These are phyloP conservation scores for Eudyptes chrysolophus DNA, from an alignment of 2,113 vertebrate species.

Conservation along the genomic window DNA sequence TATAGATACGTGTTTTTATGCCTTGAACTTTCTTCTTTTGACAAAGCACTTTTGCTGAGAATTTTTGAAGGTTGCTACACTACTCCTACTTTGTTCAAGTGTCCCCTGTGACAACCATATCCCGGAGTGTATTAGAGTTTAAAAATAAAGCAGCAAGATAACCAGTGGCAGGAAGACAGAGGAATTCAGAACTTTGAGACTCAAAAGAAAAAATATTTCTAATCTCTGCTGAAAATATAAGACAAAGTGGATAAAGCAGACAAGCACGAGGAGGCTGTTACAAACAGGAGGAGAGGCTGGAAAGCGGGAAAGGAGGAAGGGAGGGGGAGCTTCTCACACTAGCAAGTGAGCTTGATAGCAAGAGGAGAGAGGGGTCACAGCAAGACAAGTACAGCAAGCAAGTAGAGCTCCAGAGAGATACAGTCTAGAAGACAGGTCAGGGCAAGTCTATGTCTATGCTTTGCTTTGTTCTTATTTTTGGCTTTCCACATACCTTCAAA, in stretches of 20 bases:
- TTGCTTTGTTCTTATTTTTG: constrained; percentile 63
- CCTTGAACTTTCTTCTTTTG: constrained; percentile 15
- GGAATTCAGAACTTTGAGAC: constrained; percentile 46
- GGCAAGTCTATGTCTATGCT: constrained; percentile 18
- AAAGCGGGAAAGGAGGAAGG: neutral
- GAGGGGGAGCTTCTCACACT: neutral
- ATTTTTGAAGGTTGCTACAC: constrained; percentile 14
- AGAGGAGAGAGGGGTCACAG: constrained; percentile 37
- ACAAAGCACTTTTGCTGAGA: constrained; percentile 2
- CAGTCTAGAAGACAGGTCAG: constrained; percentile 28
- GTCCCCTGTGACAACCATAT: constrained; percentile 34
- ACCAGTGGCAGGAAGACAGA: constrained; percentile 46
- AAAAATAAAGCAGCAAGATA: constrained; percentile 57
- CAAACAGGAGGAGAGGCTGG: neutral
- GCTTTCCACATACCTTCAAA: constrained; percentile 49
- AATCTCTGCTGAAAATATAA: constrained; percentile 56
- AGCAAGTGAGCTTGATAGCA: neutral
- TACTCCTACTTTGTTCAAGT: constrained; percentile 11
- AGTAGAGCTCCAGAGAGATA: constrained; percentile 8
- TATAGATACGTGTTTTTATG: neutral
- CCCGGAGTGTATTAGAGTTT: constrained; percentile 33
- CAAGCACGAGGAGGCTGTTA: neutral
- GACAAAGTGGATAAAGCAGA: constrained; percentile 51
- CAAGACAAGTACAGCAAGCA: constrained; percentile 16
- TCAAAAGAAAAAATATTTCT: constrained; percentile 43